Evolutionary conservation across 2,888 invertebrate genomes (phyloP), one percentile per base, ranked within the genome.

Genomic region (Erebia ligea): DNA sequence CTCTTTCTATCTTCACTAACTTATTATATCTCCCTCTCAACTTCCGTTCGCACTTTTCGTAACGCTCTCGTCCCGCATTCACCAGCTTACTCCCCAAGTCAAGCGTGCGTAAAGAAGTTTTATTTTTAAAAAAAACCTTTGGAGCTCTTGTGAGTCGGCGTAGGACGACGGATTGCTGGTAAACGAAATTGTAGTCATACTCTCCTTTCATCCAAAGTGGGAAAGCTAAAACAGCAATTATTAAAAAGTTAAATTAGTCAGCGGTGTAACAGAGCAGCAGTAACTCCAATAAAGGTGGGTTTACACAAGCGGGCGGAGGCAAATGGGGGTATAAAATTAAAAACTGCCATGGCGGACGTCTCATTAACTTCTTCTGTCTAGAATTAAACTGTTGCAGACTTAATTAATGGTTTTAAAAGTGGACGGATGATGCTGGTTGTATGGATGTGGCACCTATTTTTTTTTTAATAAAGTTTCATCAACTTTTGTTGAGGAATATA

Each of bases 281-380:
- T 70, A 70, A n/a, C 10, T 62, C 70, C 68, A 71, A 74, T 76
- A 71, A 74, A 74, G 67, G 66, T 70, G 63, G 70, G 68, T 59
- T 25, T 58, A 68, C 68, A 74, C 68, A 70, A 73, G 67, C 69
- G 48, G 63, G 68, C 68, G 65, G 34, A 57, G 76, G 75, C 72
- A 82, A 90, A 89, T 85, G 85, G 83, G 86, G 85, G 86, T 84
- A 88, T 90, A 88, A 90, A 90, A 89, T 91, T 91, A 90, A 91
- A 89, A 91, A 90, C 79, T 84, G 81, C 80, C 78, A 79, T 78
- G 78, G 78, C 75, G 78, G 81, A 81, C 86, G 89, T 84, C 88
- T 91, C 91, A 90, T 92, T 92, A 90, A 86, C 85, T 90, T 86
- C 85, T 85, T 82, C 87, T 85, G 89, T 88, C 84, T 87, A 84